A percentile compares a stretch with the other conserved stretches of the same genome.
Conservation (phyloP, 2,113 vertebrate genomes). For the Mesoclemmys tuberculata region DNA sequence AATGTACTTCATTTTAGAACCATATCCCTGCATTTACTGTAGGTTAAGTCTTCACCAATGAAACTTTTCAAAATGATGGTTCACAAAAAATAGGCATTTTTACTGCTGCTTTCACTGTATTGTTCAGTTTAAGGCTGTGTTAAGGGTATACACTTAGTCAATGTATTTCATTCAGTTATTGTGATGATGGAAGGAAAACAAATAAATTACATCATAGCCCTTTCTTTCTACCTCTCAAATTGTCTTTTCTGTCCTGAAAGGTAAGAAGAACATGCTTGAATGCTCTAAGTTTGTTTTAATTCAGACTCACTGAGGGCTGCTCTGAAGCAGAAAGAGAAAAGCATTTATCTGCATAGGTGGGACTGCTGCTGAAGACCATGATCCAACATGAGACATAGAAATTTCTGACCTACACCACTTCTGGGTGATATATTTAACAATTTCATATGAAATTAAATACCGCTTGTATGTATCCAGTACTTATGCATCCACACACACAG, state of each 20-base stretch:
- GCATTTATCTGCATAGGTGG: background rate
- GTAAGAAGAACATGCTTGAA: background rate
- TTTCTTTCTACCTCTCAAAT: background rate
- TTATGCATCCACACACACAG: fast-evolving
- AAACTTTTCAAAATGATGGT: background rate
- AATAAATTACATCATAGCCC: background rate
- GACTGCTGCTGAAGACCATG: background rate
- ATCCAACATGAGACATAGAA: fast-evolving
- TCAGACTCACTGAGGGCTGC: background rate
- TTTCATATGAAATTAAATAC: background rate
- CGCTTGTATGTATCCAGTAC: background rate
- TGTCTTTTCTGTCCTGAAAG: background rate
- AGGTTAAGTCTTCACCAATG: background rate
- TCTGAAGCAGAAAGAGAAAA: background rate
- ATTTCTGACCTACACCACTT: background rate
- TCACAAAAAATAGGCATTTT: background rate
- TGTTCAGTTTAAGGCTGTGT: fast-evolving
- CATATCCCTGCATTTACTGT: background rate
- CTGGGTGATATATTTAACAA: background rate
- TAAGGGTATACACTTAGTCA: background rate
- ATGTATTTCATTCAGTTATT: background rate
- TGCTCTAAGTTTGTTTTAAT: background rate
- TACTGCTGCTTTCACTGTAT: background rate
- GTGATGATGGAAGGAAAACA: background rate
- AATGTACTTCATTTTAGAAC: background rate